Conservation (phyloP, 2,888 invertebrate genomes). For the Euphydryas editha region DNA sequence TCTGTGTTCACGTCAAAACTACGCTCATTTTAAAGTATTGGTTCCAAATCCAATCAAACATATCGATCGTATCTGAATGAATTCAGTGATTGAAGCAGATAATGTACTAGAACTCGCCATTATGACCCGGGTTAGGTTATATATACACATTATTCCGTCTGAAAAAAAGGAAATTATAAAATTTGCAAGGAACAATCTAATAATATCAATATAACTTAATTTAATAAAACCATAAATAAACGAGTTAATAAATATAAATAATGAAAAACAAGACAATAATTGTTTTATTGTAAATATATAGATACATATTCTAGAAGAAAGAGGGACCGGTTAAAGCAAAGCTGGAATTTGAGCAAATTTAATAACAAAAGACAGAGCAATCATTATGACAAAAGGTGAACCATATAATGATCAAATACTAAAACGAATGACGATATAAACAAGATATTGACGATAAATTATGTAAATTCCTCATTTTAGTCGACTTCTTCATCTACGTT, state of each 20-base stretch:
- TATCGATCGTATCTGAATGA: slow-evolving; percentile 16
- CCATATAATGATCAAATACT: slow-evolving; percentile 10
- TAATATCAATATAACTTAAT: neutral
- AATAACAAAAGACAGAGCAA: neutral
- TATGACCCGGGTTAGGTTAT: slow-evolving; percentile 18
- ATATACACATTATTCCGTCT: neutral
- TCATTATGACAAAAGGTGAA: slow-evolving; percentile 5
- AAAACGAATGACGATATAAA: slow-evolving; percentile 13
- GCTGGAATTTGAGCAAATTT: neutral
- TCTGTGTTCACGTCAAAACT: neutral
- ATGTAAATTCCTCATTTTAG: slow-evolving; percentile 24
- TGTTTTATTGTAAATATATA: slow-evolving; percentile 2
- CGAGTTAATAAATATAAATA: neutral
- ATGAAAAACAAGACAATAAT: neutral
- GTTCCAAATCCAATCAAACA: slow-evolving; percentile 5
- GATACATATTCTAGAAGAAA: neutral
- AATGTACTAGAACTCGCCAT: slow-evolving; percentile 21
- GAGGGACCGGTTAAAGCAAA: neutral
- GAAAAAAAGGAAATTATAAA: neutral
- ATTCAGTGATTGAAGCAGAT: slow-evolving; percentile 17
- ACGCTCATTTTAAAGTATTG: slow-evolving; percentile 10
- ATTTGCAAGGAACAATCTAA: neutral
- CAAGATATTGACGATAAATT: slow-evolving; percentile 19
- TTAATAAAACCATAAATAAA: neutral
- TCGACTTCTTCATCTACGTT: slow-evolving; percentile 5